phyloP scores from a whole-genome alignment of 2,888 invertebrate species.

The Heterodera filipjevi region DNA sequence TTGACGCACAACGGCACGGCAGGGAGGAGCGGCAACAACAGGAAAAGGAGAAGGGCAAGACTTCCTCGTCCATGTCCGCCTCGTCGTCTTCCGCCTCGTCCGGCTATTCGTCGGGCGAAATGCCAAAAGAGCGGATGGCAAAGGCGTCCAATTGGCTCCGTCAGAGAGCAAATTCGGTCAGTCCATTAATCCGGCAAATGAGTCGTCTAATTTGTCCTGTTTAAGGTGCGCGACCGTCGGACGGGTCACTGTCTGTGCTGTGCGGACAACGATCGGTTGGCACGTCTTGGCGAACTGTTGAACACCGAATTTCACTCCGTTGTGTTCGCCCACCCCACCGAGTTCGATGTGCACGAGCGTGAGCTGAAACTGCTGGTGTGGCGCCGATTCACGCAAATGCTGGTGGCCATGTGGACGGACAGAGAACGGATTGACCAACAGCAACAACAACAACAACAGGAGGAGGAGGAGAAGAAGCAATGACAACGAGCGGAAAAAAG shows the following conservation, averaged over 20 bases:
- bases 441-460: background rate
- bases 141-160: conserved; percentile 19
- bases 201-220: background rate
- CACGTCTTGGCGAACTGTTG: conserved; percentile 46
- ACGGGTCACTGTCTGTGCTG: background rate
- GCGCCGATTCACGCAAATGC: conserved; percentile 48
- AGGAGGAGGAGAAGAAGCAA: background rate
- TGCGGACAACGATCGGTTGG: conserved; percentile 31
- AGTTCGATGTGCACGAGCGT: conserved; percentile 45
- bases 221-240: conserved; percentile 18
- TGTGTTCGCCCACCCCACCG: conserved; percentile 30
- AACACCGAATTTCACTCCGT: conserved; percentile 45
- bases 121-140: background rate
- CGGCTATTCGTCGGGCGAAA: conserved; percentile 24
- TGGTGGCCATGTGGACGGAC: conserved; percentile 44
- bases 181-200: background rate
- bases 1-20: background rate
- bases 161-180: conserved; percentile 23
- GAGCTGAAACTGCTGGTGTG: conserved; percentile 48
- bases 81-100: conserved; percentile 6
- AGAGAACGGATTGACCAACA: conserved; percentile 24
- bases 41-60: background rate
- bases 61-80: background rate
- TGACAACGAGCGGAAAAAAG: background rate
- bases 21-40: background rate